Evolutionary conservation across 2,797 vertebrate genomes (phyloP), one percentile per base, ranked within the genome.

Genomic region (Craterocephalus amniculus): DNA sequence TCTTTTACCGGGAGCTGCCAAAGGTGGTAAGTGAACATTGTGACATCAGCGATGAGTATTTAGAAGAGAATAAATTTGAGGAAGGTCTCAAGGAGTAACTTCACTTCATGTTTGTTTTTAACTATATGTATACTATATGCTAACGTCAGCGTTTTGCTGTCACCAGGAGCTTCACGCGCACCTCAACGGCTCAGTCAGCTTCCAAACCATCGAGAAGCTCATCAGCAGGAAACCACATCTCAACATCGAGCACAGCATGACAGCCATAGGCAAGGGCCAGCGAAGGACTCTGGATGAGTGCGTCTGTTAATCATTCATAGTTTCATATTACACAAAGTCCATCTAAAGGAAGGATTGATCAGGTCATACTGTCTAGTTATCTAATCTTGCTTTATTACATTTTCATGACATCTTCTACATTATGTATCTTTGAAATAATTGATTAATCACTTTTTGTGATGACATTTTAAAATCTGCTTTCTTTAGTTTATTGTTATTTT

Each of bases 101-200:
- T 18, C 11, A 32, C 26, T 45, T 52, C 10, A 18, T 2, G 0
- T 20, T 10, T 32, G 26, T 45, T 13, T 4, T 29, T 0, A 48
- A 7, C 20, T n/a, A 10, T 4, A 9, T 18, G 59, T 10, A 40
- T 26, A 35, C 72, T 31, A 63, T 45, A 51, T 79, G 83, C 84
- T 89, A 81, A 90, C 67, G 54, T 84, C 63, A 66, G 78, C 76
- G 32, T 57, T 76, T 67, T 49, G 7, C 60, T 79, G 14, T 84
- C 20, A 8, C 65, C 79, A 99, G 98, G 98, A 99, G 83, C 96
- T 99, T 48, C 98, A 99, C 29, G 97, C 97, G 29, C 98, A 99
- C 79, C 94, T 99, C 58, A 99, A 99, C 12, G 97, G 98, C 45
- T 98, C 95, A 1, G 96, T 99, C 85, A 99, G 98, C 86, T 91